A percentile compares a stretch with the other conserved stretches of the same genome.
Conservation (phyloP, 2,113 vertebrate species). For the Myiozetetes cayanensis region DNA sequence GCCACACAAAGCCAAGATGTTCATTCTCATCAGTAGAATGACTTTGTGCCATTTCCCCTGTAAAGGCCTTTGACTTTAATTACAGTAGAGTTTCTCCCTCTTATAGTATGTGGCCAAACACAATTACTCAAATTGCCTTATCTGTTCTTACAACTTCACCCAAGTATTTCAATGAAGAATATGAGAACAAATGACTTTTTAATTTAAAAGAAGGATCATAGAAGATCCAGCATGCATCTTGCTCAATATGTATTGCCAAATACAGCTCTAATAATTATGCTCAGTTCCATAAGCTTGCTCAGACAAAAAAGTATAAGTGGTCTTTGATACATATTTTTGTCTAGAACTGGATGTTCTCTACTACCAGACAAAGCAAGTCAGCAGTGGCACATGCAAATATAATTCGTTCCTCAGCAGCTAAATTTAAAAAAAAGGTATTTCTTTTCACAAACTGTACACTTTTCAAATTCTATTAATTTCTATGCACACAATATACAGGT, state of each 20-base stretch:
- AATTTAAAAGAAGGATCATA: neutral
- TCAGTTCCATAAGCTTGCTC: neutral
- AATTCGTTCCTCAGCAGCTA: neutral
- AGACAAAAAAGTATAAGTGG: neutral
- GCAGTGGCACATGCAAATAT: constrained; percentile 54
- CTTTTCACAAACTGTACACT: neutral
- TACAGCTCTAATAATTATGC: neutral
- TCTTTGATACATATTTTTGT: neutral
- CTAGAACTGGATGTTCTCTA: constrained; percentile 31
- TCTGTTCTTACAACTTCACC: neutral
- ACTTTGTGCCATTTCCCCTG: neutral
- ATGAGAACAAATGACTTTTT: neutral
- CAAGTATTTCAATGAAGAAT: neutral
- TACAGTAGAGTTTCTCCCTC: neutral
- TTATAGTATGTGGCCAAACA: neutral
- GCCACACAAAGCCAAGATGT: neutral
- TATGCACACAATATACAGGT: constrained; percentile 41
- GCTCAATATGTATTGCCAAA: neutral
- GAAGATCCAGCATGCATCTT: neutral
- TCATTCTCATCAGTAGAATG: neutral
- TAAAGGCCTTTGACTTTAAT: neutral
- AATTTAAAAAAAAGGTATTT: neutral
- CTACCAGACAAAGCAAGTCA: constrained; percentile 39
- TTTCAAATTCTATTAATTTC: constrained; percentile 15
- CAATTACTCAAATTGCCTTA: neutral